phyloP scores from a whole-genome alignment of 2,888 invertebrate genomes.

The Chalcosyrphus nemorum region DNA sequence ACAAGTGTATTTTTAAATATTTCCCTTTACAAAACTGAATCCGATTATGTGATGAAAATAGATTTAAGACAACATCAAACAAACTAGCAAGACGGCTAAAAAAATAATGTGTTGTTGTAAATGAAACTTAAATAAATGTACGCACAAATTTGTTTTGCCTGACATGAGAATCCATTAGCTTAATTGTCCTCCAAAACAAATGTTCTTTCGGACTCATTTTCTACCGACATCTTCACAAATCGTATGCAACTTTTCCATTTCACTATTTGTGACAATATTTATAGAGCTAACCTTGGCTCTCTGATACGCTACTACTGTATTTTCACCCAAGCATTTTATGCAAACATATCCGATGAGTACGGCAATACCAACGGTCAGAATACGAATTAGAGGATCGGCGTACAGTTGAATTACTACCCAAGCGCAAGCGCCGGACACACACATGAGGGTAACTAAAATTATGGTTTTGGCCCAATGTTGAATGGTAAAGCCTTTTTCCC shows the following conservation, averaged over 20 bases:
- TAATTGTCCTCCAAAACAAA: not conserved
- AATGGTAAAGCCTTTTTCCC: constrained; percentile 92
- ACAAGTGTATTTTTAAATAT: too few relatives aligned
- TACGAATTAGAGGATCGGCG: constrained; percentile 89
- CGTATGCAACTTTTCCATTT: constrained; percentile 81
- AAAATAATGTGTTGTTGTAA: not conserved
- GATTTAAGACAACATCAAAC: not conserved
- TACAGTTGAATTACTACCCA: constrained; percentile 92
- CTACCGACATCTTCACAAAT: constrained; percentile 81
- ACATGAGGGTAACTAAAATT: constrained; percentile 90
- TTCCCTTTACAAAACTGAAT: not conserved
- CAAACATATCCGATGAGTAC: constrained; percentile 92
- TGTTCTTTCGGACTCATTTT: constrained; percentile 64
- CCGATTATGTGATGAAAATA: not conserved
- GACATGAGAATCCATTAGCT: constrained; percentile 33
- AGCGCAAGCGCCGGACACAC: constrained; percentile 88
- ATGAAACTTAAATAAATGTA: not conserved
- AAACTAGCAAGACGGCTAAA: not conserved
- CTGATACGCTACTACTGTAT: constrained; percentile 94
- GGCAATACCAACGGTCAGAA: constrained; percentile 91
- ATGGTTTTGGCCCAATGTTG: constrained; percentile 93
- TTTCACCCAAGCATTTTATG: constrained; percentile 92
- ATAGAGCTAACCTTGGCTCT: constrained; percentile 94
- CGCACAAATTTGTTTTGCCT: constrained; percentile 18
- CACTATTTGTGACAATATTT: constrained; percentile 85